These are phyloP conservation scores for Hermatobates lingyangjiaoensis DNA, from an alignment of 1,140 invertebrate species.

Conservation along the genomic window DNA sequence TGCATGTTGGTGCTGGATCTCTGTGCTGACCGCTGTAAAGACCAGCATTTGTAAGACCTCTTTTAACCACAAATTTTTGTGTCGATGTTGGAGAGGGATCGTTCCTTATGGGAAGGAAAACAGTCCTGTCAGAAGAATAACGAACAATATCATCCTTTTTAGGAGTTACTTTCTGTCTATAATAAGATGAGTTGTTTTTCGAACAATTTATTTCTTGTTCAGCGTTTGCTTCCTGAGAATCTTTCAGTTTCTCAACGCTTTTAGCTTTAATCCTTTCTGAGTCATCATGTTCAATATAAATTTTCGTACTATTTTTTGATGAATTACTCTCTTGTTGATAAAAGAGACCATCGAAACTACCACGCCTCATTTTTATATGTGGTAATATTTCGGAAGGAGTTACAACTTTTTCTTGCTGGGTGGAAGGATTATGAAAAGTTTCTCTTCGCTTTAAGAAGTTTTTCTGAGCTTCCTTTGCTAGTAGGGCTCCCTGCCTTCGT, in stretches of 20 bases:
- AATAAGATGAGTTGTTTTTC: too few species aligned
- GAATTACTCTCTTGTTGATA: slow-evolving; percentile 10
- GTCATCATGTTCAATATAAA: slow-evolving; percentile 13
- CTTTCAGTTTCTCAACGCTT: slow-evolving; percentile 55
- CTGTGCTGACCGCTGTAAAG: slow-evolving; percentile 35
- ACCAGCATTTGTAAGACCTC: slow-evolving; percentile 34
- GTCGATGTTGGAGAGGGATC: slow-evolving; percentile 2
- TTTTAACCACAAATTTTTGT: slow-evolving; percentile 6
- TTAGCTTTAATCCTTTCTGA: slow-evolving; percentile 38
- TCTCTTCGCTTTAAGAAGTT: slow-evolving; percentile 10
- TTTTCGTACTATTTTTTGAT: slow-evolving; percentile 12
- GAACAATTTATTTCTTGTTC: too few species aligned
- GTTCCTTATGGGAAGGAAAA: slow-evolving; percentile 12
- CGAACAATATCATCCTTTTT: not conserved
- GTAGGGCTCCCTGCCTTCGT: slow-evolving; percentile 7
- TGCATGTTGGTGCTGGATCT: slow-evolving; percentile 24
- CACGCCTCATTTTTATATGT: slow-evolving; percentile 14
- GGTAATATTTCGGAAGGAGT: slow-evolving; percentile 6
- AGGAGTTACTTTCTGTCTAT: too few species aligned
- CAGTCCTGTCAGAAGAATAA: slow-evolving; percentile 10
- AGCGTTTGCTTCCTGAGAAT: slow-evolving; percentile 48
- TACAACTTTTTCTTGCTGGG: not conserved
- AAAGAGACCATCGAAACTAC: slow-evolving; percentile 18
- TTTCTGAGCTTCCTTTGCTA: not conserved
- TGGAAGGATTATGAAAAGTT: slow-evolving; percentile 11